Evolutionary conservation across 2,113 vertebrate genomes (phyloP), one percentile per base, ranked within the genome.

Genomic region (Tylochromis polylepis): DNA sequence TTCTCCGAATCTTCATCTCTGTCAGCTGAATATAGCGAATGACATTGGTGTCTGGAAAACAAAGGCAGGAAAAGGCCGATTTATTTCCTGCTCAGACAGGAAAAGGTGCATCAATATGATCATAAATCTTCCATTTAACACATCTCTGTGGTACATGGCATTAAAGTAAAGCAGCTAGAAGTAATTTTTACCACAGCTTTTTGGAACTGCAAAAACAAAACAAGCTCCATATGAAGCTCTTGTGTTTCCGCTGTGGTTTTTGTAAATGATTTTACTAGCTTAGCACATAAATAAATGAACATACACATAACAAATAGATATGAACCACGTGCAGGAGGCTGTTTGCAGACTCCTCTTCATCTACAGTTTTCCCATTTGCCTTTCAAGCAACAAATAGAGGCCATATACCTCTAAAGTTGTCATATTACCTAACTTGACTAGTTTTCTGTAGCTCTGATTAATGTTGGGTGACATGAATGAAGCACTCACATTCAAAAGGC

Each of bases 1-100:
- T 97, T 83, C 98, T 97, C 92, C 98, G 98, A 91, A 99, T 98
- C 93, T 99, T 99, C 98, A 99, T 99, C 95, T 99, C 98, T 29
- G 99, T 98, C 97, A 99, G 96, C 96, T 99, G 99, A 95, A 99
- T 99, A 82, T 99, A 99, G 92, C 98, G 97, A 95, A 99, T 97
- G 92, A 97, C 98, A 31, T 99, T 99, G 94, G 98, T 99, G 96
- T 99, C 99, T 99, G 97, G 24, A 91, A 89, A 72, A 90, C 85
- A 95, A 90, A 91, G 62, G 86, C 81, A 94, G 92, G 91, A 91
- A 95, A 85, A 78, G 31, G 34, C 16, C 77, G 81, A 53, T 88
- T 91, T 86, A 92, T 78, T 87, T 89, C 85, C 84, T 14, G 58
- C 83, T 5, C 12, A 14, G 79, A 29, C n/a, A 89, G 88, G 90